phyloP scores from a whole-genome alignment of 2,888 invertebrate genomes.

The Apodemia mormo region DNA sequence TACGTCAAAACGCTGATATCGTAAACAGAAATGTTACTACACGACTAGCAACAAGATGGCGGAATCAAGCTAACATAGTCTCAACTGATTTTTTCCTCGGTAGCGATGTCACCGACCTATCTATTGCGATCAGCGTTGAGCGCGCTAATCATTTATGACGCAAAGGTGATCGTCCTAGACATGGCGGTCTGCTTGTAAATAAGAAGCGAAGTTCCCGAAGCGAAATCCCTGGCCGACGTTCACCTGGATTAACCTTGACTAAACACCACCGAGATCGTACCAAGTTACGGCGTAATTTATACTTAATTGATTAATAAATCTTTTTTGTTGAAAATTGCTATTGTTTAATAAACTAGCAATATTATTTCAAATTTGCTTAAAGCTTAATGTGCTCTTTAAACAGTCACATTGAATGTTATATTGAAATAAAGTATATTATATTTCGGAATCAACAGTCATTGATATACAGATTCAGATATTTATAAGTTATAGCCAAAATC shows the following conservation, averaged over 20 bases:
- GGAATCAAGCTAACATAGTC: constrained; percentile 85
- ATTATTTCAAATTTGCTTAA: not conserved
- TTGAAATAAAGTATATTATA: too few species aligned
- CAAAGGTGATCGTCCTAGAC: constrained; percentile 50
- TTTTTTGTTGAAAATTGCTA: not conserved
- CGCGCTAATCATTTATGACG: constrained; percentile 71
- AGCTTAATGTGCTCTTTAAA: not conserved
- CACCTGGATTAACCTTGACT: constrained; percentile 53
- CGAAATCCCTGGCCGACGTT: constrained; percentile 43
- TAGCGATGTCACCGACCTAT: constrained; percentile 86
- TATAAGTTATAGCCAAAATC: too few species aligned
- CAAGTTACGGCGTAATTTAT: constrained; percentile 38
- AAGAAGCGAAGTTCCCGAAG: constrained; percentile 35
- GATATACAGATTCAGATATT: too few species aligned
- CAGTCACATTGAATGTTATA: too few species aligned
- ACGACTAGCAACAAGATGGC: constrained; percentile 86
- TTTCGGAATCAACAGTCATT: too few species aligned
- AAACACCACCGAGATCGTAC: constrained; percentile 43
- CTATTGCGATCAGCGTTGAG: constrained; percentile 78
- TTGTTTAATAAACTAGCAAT: not conserved
- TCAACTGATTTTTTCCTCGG: constrained; percentile 88
- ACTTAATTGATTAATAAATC: constrained; percentile 46
- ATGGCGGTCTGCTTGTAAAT: constrained; percentile 57
- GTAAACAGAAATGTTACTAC: constrained; percentile 86
- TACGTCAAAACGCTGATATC: constrained; percentile 84